Evolutionary conservation across 2,797 vertebrate genomes (phyloP).

Genomic region (Myioborus melanocephalus): DNA sequence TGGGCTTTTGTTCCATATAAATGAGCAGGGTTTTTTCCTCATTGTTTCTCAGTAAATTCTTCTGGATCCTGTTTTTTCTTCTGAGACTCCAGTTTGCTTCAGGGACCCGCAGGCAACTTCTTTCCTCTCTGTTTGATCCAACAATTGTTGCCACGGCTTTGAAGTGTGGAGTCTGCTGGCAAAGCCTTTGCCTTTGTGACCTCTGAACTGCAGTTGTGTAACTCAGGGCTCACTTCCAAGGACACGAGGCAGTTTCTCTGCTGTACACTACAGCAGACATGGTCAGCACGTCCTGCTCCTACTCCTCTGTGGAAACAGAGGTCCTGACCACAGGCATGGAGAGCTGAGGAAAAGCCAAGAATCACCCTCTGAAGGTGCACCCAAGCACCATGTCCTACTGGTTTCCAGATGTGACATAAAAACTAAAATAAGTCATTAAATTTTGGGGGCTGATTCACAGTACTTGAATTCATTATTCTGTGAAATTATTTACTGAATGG

Average conservation of each 20-base stretch:
- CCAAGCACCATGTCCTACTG: not conserved
- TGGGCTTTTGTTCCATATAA: slow-evolving; percentile 19
- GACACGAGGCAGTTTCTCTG: not conserved
- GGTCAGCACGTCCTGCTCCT: not conserved
- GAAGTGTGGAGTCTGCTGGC: slow-evolving; percentile 39
- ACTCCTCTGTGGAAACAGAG: not conserved
- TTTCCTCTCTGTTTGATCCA: slow-evolving; percentile 57
- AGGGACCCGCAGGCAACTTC: slow-evolving; percentile 16
- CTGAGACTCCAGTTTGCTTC: slow-evolving; percentile 13
- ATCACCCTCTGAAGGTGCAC: not conserved
- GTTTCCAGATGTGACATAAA: slow-evolving; percentile 22
- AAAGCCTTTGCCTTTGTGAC: slow-evolving; percentile 32
- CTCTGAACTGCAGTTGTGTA: slow-evolving; percentile 26
- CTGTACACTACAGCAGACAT: not conserved
- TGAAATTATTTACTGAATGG: not conserved
- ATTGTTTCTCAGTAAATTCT: slow-evolving; percentile 26
- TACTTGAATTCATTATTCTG: not conserved
- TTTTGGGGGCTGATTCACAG: not conserved
- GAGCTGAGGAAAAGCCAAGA: not conserved
- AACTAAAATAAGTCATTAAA: not conserved
- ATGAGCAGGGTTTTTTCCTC: not conserved
- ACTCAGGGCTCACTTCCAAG: not conserved
- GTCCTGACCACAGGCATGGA: not conserved
- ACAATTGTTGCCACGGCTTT: slow-evolving; percentile 45
- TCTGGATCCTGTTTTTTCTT: slow-evolving; percentile 47